Evolutionary conservation across 1,140 invertebrate species (phyloP), one percentile per base, ranked within the genome.

Genomic region (Colletes gigas): DNA sequence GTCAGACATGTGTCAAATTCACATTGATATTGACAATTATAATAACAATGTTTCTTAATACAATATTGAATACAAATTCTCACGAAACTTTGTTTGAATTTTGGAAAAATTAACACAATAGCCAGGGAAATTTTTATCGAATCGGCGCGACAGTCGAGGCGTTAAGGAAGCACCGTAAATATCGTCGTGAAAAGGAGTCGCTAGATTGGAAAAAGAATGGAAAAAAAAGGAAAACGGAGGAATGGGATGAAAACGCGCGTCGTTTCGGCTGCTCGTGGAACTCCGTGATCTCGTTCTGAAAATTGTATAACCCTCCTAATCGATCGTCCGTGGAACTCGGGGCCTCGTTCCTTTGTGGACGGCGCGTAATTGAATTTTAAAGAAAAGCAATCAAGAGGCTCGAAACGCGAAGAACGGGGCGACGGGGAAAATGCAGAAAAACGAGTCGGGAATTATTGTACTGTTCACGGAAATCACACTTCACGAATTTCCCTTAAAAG

Each of bases 291-390:
- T 73, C 52, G 60, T 63, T 73, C 52, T 79, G 60, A 79, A 79
- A 79, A 79, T 73, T 79, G 60, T 39, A 79, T 73, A 73, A 73
- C 69, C 77, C 14, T n/a, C 44, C 77, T 79, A 72, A 79, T 79
- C 77, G 77, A 79, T 79, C 70, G 68, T 73, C 55, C 77, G 69
- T 41, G 69, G 77, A 65, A 78, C 67, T 63, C 68, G 39, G 47
- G 67, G n/a, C 60, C 15, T 55, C 52, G 69, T 79, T 55, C 77
- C 70, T 73, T 72, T 73, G 77, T 79, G 60, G 77, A 14, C 12
- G 60, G 1, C 47, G 67, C 17, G 57, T 79, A 79, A 79, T 79
- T 72, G 77, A 65, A 79, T 79, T 79, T 65, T 60, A n/a, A 73
- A 63, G 60, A 73, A 79, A 79, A 65, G 77, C 57, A 52, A 78